Evolutionary conservation across 2,888 invertebrate genomes (phyloP).

Genomic region (Agrochola lota): DNA sequence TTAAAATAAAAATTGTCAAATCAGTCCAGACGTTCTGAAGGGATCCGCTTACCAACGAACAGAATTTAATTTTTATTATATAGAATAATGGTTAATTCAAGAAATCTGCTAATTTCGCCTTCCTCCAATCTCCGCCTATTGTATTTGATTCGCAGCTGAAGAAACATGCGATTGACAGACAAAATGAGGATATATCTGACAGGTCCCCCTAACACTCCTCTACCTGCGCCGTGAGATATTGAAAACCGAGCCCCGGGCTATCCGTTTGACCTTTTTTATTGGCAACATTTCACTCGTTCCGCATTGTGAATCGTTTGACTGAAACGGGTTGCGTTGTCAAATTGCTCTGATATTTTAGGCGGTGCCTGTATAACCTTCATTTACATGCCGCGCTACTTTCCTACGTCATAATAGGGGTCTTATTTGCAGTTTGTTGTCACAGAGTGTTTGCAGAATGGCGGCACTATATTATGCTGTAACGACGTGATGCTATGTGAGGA

Average conservation of each 20-base stretch:
- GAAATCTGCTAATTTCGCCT: constrained; percentile 25
- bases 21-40: too few relatives aligned
- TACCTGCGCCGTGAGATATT: constrained; percentile 85
- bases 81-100: neutral
- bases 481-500: constrained; percentile 44
- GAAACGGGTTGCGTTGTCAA: constrained; percentile 85
- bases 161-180: constrained; percentile 81
- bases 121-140: constrained; percentile 26
- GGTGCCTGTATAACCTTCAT: constrained; percentile 79
- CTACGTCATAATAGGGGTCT: constrained; percentile 75
- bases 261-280: constrained; percentile 88
- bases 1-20: too few relatives aligned
- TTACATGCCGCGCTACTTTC: constrained; percentile 76
- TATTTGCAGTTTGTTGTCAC: constrained; percentile 71
- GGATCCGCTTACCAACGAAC: too few relatives aligned
- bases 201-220: constrained; percentile 74
- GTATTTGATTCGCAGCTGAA: constrained; percentile 68
- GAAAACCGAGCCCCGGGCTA: constrained; percentile 85
- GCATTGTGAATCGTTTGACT: constrained; percentile 85
- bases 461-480: constrained; percentile 61
- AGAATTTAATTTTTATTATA: too few relatives aligned
- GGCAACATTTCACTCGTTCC: constrained; percentile 88
- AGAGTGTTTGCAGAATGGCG: constrained; percentile 62
- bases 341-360: constrained; percentile 84
- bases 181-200: constrained; percentile 84